phyloP scores from a whole-genome alignment of 2,797 vertebrate species.

The Chelidonichthys spinosus region DNA sequence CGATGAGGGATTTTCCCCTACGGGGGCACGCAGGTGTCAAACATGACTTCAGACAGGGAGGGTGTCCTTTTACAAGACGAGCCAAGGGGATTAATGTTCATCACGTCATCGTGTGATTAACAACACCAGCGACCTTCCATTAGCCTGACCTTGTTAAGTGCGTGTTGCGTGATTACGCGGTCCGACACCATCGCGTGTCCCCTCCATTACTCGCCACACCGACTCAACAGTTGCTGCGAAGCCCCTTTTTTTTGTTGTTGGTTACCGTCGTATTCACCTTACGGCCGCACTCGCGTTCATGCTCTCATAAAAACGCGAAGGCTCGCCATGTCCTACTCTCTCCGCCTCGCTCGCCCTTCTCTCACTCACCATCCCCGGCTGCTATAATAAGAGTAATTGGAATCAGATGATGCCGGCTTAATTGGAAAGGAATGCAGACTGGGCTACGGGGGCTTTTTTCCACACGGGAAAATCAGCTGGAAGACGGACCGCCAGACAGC shows the following conservation, averaged over 20 bases:
- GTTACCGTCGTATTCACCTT: conserved; percentile 69
- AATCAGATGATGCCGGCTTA: conserved; percentile 83
- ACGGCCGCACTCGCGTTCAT: conserved; percentile 51
- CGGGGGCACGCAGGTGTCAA: conserved; percentile 62
- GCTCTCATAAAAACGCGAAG: conserved; percentile 62
- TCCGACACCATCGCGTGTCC: conserved; percentile 50
- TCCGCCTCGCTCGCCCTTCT: conserved; percentile 10
- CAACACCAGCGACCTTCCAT: conserved; percentile 61
- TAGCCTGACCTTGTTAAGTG: conserved; percentile 66
- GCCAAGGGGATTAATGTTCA: conserved; percentile 51
- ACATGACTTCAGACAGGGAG: conserved; percentile 45
- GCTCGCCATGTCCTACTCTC: conserved; percentile 37
- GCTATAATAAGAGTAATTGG: conserved; percentile 87
- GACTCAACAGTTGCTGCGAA: conserved; percentile 61
- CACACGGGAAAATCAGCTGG: conserved; percentile 75
- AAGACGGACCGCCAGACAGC: conserved; percentile 58
- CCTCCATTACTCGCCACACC: conserved; percentile 25
- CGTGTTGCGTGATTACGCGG: conserved; percentile 54
- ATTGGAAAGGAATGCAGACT: conserved; percentile 86
- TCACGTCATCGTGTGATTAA: conserved; percentile 60
- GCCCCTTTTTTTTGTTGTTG: conserved; percentile 61
- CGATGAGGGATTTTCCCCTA: conserved; percentile 29
- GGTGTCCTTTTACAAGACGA: conserved; percentile 58
- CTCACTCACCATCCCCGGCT: conserved; percentile 61
- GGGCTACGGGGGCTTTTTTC: conserved; percentile 78